Percentiles rank a stretch among this genome's conserved stretches.
phyloP scores from a whole-genome alignment of 1,140 invertebrate genomes.

The Micrasema longulum region DNA sequence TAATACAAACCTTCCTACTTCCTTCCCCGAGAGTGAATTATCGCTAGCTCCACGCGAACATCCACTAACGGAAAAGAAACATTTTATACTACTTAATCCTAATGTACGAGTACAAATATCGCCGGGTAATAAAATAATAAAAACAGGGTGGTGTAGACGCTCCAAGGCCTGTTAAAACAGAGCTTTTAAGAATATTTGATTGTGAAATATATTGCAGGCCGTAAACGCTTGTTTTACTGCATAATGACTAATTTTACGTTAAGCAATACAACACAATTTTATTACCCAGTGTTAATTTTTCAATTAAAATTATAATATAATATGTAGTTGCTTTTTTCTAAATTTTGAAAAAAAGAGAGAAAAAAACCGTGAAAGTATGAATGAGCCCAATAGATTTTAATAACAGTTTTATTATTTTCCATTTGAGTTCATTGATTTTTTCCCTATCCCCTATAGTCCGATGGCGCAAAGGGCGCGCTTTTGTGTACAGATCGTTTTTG shows the following conservation, averaged over 20 bases:
- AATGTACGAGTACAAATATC: slow-evolving; percentile 38
- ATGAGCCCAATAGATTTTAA: no score
- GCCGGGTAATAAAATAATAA: slow-evolving; percentile 45
- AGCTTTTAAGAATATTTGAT: slow-evolving; percentile 29
- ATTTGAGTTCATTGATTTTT: no score
- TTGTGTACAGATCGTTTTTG: no score
- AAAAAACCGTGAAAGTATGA: no score
- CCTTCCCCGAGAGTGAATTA: slow-evolving; percentile 4
- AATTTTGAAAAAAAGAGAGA: no score
- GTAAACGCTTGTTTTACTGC: slow-evolving; percentile 25
- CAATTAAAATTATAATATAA: no score
- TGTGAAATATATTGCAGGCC: slow-evolving; percentile 19
- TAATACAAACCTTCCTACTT: no score
- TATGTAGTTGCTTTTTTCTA: no score
- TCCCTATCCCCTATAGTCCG: no score
- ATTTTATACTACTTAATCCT: slow-evolving; percentile 42
- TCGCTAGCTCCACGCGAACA: slow-evolving; percentile 29
- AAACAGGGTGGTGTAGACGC: neutral
- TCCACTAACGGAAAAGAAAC: slow-evolving; percentile 30
- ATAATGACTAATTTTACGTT: slow-evolving; percentile 19
- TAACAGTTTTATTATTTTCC: no score
- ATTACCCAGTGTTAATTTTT: neutral
- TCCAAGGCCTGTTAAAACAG: slow-evolving; percentile 4
- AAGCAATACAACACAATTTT: slow-evolving; percentile 14
- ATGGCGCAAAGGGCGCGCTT: no score